Evolutionary conservation across 2,797 vertebrate species (phyloP), one percentile per base, ranked within the genome.

Genomic region (Molossus molossus): DNA sequence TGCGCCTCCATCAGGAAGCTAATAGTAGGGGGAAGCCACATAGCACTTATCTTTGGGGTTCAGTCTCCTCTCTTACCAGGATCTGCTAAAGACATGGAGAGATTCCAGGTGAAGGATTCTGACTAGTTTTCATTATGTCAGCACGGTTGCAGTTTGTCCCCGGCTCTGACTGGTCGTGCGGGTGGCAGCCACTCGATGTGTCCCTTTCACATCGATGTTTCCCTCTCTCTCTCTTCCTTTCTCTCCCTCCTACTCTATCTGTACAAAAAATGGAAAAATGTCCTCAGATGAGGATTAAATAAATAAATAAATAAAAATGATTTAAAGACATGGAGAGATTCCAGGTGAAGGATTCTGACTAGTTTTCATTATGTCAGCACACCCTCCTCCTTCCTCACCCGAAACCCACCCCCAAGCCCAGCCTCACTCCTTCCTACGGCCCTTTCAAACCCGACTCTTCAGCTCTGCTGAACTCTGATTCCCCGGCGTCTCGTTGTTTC

Each of bases 1-100:
- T 86, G 65, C 57, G 21, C 86, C 76, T 93, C 75, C 27, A 70
- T 64, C 62, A 70, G 81, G 72, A 89, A 94, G 53, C 27, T 84
- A 57, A 77, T 53, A 62, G 6, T 33, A 77, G 18, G 6, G 17
- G 18, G 21, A 72, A 92, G 77, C 9, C 6, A 69, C 55, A 75
- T 29, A 57, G 58, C 25, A 90, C 27, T 77, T 62, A 81, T 12
- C 17, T 82, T 67, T 72, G 82, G 17, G 45, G 95, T 89, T 82
- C 17, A 50, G 77, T 77, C 37, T 96, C 72, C 40, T 81, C 21
- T 50, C 90, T 76, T 55, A 79, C 6, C 12, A 53, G 80, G 85
- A 96, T 29, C 29, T 48, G n/a, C 57, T 70, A 75, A 94, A 40
- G 62, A 91, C 29, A 55, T 60, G 40, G 60, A 55, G 58, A 69